Conservation (phyloP, 2,888 invertebrate species). For the Drosophila emarginata region DNA sequence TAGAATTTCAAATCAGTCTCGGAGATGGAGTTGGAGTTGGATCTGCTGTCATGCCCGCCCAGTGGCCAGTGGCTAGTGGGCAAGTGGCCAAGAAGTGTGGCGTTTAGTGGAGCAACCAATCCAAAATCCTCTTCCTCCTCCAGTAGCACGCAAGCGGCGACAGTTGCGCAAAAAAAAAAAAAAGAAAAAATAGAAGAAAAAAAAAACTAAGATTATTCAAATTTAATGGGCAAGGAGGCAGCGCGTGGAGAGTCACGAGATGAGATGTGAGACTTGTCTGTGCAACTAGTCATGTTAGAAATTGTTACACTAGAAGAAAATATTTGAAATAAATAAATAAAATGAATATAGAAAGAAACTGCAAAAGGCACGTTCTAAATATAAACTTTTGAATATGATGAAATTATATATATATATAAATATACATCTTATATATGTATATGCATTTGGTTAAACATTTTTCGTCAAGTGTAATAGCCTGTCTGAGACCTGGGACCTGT, state of each 20-base stretch:
- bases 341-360: neutral
- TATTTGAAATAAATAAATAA: neutral
- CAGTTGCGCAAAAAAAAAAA: conserved; percentile 25
- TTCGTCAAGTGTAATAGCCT: conserved; percentile 22
- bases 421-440: no score
- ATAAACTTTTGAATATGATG: no score
- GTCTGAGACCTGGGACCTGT: conserved; percentile 64
- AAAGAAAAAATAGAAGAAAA: no score
- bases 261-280: conserved; percentile 35
- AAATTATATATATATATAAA: no score
- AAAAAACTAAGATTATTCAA: conserved; percentile 72
- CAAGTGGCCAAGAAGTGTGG: conserved; percentile 44
- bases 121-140: conserved; percentile 25
- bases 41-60: conserved; percentile 37
- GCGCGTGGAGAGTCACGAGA: conserved; percentile 62
- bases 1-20: conserved; percentile 75
- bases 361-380: no score
- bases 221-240: conserved; percentile 70
- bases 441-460: neutral
- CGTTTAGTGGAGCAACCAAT: conserved; percentile 44
- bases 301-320: conserved; percentile 41
- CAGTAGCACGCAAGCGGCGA: conserved; percentile 40
- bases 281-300: conserved; percentile 44
- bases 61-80: conserved; percentile 30
- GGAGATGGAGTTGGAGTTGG: conserved; percentile 54